Evolutionary conservation across 2,888 invertebrate species (phyloP).

Genomic region (Seira musarum): DNA sequence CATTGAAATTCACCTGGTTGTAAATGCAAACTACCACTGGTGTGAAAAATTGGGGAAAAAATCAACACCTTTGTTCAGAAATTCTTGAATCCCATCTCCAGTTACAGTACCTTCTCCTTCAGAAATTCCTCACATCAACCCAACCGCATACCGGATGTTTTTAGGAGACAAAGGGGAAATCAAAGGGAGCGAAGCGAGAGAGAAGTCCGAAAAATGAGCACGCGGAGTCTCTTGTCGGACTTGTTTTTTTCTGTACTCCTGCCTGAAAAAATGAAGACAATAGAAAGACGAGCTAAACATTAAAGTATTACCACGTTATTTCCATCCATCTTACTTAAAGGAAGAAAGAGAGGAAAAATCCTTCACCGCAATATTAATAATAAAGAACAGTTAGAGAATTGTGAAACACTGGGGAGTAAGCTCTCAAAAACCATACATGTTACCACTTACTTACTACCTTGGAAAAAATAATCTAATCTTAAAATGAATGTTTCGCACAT

Average conservation of each 20-base stretch:
- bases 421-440: not conserved
- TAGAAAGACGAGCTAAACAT: slow-evolving; percentile 38
- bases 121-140: slow-evolving; percentile 4
- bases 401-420: slow-evolving; percentile 12
- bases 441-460: not conserved
- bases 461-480: not conserved
- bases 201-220: slow-evolving; percentile 54
- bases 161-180: slow-evolving; percentile 60
- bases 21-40: too few relatives aligned
- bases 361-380: slow-evolving; percentile 53
- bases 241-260: not conserved
- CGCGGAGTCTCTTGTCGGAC: slow-evolving; percentile 49
- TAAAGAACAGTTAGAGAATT: slow-evolving; percentile 22
- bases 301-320: not conserved
- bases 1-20: too few relatives aligned
- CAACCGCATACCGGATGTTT: slow-evolving; percentile 27
- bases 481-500: not conserved
- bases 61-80: too few relatives aligned
- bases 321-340: slow-evolving; percentile 45
- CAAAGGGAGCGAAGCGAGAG: slow-evolving; percentile 35
- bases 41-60: too few relatives aligned
- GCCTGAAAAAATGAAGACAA: not conserved
- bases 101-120: not conserved
- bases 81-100: too few relatives aligned
- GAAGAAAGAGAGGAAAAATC: slow-evolving; percentile 20